Evolutionary conservation across 1,140 invertebrate species (phyloP).

Genomic region (Centruroides vittatus): DNA sequence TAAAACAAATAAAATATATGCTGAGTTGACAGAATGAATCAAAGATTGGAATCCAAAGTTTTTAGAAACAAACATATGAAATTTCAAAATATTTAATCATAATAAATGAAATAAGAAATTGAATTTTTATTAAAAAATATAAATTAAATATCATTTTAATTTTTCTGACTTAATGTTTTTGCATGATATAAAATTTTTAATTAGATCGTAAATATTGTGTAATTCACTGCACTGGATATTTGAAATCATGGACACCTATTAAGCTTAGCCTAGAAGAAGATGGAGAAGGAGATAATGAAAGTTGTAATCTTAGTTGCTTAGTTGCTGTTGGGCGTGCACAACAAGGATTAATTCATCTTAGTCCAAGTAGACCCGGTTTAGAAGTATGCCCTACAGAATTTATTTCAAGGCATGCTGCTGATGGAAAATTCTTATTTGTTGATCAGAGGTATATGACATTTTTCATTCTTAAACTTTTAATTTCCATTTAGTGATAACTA

Average conservation of each 20-base stretch:
- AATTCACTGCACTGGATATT: constrained; percentile 76
- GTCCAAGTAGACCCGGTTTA: constrained; percentile 51
- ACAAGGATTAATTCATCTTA: constrained; percentile 14
- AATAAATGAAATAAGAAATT: too few relatives aligned
- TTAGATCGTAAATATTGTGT: constrained; percentile 56
- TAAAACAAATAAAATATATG: too few relatives aligned
- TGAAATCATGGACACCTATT: constrained; percentile 77
- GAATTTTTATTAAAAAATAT: too few relatives aligned
- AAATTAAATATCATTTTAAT: too few relatives aligned
- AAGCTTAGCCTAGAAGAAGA: constrained; percentile 40
- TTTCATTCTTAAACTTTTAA: too few relatives aligned
- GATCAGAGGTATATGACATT: constrained; percentile 39
- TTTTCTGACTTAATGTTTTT: too few relatives aligned
- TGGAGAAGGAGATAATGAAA: constrained; percentile 49
- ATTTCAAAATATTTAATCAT: too few relatives aligned
- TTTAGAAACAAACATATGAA: too few relatives aligned
- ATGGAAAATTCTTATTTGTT: constrained; percentile 46
- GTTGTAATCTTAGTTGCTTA: constrained; percentile 53
- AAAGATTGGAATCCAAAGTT: too few relatives aligned
- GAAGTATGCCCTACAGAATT: constrained; percentile 44
- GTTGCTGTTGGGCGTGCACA: constrained; percentile 30
- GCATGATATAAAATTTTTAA: too few relatives aligned
- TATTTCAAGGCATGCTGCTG: constrained; percentile 41
- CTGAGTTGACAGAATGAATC: too few relatives aligned
- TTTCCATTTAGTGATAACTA: too few relatives aligned